A percentile compares a stretch with the other conserved stretches of the same genome.
phyloP scores from a whole-genome alignment of 2,797 vertebrate genomes.

The Lagorchestes hirsutus region DNA sequence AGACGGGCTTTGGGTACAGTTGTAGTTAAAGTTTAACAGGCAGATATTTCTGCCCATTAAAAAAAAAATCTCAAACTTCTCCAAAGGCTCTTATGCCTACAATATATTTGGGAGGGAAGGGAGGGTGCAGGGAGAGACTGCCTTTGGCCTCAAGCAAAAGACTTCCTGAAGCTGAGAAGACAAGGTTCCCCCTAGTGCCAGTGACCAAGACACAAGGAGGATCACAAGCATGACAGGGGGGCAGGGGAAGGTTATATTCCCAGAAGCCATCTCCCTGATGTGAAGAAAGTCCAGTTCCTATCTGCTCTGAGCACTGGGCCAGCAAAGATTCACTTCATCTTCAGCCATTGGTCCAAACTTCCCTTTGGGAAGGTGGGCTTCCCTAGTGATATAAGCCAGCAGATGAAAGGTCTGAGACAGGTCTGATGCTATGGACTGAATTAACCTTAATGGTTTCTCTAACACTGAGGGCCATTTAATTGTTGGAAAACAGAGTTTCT shows the following conservation, averaged over 20 bases:
- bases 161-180: rapidly evolving
- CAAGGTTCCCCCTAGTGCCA: background rate
- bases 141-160: background rate
- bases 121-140: background rate
- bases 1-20: conserved; percentile 83
- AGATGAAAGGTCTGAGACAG: background rate
- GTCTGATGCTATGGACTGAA: background rate
- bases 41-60: conserved; percentile 76
- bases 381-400: background rate
- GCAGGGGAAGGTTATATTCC: background rate
- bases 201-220: background rate
- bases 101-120: conserved; percentile 41
- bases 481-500: background rate
- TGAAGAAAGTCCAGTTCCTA: background rate
- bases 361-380: background rate
- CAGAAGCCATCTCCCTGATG: background rate
- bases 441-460: background rate
- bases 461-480: background rate
- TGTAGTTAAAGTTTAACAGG: conserved; percentile 84
- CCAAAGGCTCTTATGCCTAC: conserved; percentile 44
- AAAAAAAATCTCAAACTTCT: conserved; percentile 72
- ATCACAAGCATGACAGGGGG: background rate
- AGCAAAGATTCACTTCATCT: background rate
- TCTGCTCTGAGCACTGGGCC: background rate
- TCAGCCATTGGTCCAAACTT: background rate